phyloP scores from a whole-genome alignment of 2,888 invertebrate genomes.

The Hirtodrosophila histrioides region DNA sequence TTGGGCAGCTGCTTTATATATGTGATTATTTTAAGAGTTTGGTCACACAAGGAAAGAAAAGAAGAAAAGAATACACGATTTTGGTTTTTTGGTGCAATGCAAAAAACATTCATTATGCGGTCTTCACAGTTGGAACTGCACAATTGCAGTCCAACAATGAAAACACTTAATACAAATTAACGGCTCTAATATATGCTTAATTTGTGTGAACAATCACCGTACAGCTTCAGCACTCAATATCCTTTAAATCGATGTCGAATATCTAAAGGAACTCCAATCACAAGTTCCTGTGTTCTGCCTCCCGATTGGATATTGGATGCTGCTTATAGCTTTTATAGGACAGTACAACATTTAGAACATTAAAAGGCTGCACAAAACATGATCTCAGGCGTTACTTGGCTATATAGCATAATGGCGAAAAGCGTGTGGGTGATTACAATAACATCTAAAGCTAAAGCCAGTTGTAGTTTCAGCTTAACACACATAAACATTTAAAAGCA shows the following conservation, averaged over 20 bases:
- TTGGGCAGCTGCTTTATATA: conserved; percentile 63
- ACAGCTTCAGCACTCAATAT: conserved; percentile 13
- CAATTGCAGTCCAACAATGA: conserved; percentile 18
- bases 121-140: conserved; percentile 20
- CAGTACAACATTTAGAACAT: conserved; percentile 36
- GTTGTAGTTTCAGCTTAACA: conserved; percentile 21
- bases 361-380: conserved; percentile 16
- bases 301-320: conserved; percentile 9
- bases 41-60: conserved; percentile 69
- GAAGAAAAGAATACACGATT: conserved; percentile 68
- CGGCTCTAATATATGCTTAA: conserved; percentile 9
- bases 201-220: not conserved
- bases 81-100: conserved; percentile 63
- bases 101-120: conserved; percentile 27
- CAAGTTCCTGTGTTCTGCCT: no score
- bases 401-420: conserved; percentile 26
- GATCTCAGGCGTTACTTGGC: conserved; percentile 3
- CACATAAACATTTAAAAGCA: conserved; percentile 44
- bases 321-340: not conserved
- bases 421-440: conserved; percentile 23
- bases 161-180: conserved; percentile 1
- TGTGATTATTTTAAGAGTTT: conserved; percentile 26
- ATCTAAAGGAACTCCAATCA: no score
- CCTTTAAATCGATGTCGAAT: not conserved
- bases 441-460: conserved; percentile 43